phyloP scores from a whole-genome alignment of 2,797 vertebrate species.

The Pseudomugil gertrudae region DNA sequence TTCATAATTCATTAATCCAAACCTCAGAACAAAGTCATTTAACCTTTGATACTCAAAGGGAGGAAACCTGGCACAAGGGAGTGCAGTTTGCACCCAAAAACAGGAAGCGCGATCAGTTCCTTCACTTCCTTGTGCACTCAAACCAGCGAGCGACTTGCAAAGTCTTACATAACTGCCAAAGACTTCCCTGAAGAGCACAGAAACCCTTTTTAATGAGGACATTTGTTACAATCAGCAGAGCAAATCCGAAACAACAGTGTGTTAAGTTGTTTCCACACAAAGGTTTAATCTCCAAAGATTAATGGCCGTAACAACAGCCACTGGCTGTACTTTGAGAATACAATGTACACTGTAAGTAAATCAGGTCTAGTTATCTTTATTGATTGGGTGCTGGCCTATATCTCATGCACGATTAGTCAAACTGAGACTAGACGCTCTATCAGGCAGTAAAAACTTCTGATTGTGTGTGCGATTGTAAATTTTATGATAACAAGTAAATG shows the following conservation, averaged over 20 bases:
- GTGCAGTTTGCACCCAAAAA: conserved; percentile 59
- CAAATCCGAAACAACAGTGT: background rate
- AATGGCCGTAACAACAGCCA: conserved; percentile 5
- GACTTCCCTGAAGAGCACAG: background rate
- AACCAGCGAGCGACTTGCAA: conserved; percentile 20
- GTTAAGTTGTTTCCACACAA: background rate
- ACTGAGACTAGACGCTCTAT: conserved; percentile 10
- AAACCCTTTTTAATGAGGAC: background rate
- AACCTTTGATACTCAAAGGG: conserved; percentile 58
- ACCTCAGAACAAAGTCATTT: conserved; percentile 24
- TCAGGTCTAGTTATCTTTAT: conserved; percentile 53
- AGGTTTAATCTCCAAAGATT: conserved; percentile 16
- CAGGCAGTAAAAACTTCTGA: background rate
- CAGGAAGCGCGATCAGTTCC: conserved; percentile 78
- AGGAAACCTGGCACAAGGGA: conserved; percentile 59
- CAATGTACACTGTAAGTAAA: conserved; percentile 8
- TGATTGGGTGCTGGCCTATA: conserved; percentile 45
- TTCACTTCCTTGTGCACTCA: conserved; percentile 66
- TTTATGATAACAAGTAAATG: conserved; percentile 2
- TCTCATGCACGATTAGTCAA: conserved; percentile 27
- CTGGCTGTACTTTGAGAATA: conserved; percentile 21
- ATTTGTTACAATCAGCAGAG: background rate
- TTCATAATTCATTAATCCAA: conserved; percentile 46
- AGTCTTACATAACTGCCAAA: conserved; percentile 20
- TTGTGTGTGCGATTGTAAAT: background rate